Percentiles rank a stretch among this genome's conserved stretches.
Conservation (phyloP, 2,113 vertebrate species). For the Pipra filicauda region DNA sequence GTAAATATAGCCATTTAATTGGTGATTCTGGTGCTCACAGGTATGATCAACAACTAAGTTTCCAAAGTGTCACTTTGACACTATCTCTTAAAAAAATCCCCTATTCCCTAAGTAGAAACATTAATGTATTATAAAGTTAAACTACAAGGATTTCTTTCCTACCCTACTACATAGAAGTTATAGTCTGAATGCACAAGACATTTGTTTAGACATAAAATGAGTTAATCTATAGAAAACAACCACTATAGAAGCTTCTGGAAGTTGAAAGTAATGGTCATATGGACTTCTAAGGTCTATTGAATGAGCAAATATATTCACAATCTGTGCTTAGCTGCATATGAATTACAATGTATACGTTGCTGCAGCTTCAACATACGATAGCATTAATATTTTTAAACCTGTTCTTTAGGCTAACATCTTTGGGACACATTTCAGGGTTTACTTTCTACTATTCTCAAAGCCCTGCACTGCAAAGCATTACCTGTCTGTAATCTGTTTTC, state of each 20-base stretch:
- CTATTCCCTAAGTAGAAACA: neutral
- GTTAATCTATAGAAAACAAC: neutral
- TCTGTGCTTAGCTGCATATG: neutral
- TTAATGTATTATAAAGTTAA: neutral
- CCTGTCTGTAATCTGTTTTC: conserved; percentile 27
- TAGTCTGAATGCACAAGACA: neutral
- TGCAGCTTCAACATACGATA: neutral
- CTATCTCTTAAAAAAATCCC: neutral
- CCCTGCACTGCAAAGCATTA: conserved; percentile 24
- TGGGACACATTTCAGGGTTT: conserved; percentile 6
- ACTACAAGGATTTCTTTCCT: neutral
- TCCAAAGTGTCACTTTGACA: neutral
- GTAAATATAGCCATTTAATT: neutral
- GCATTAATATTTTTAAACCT: conserved; percentile 33
- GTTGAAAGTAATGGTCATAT: neutral
- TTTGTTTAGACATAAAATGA: neutral
- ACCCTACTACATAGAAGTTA: neutral
- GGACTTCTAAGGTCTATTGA: neutral
- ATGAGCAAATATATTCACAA: neutral
- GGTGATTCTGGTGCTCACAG: neutral
- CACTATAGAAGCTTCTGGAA: neutral
- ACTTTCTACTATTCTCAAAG: conserved; percentile 22
- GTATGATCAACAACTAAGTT: neutral
- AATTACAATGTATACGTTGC: neutral
- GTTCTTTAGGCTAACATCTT: neutral